A percentile compares a stretch with the other conserved stretches of the same genome.
phyloP scores from a whole-genome alignment of 2,888 invertebrate species.

The Drosophila acutilabella region DNA sequence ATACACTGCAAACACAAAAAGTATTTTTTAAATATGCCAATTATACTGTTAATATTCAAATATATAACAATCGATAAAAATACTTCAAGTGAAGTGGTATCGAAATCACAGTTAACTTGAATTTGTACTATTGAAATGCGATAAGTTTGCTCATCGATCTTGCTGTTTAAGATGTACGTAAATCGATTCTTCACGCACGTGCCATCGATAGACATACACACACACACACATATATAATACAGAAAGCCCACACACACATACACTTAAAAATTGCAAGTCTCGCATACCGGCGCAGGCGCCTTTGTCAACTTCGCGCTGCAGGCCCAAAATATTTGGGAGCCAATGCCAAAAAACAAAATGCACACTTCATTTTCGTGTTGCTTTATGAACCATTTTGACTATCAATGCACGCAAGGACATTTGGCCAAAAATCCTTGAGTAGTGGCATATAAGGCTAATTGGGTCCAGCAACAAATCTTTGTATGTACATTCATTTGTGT shows the following conservation, averaged over 20 bases:
- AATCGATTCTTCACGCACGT: constrained; percentile 55
- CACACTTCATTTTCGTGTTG: constrained; percentile 29
- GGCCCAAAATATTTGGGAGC: constrained; percentile 19
- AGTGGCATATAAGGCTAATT: constrained; percentile 16
- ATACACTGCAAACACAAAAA: too few relatives aligned
- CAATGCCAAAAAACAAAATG: constrained; percentile 45
- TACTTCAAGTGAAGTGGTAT: too few relatives aligned
- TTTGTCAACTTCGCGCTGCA: constrained; percentile 20
- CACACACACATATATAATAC: neutral
- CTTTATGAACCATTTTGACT: constrained; percentile 30
- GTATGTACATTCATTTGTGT: constrained; percentile 7
- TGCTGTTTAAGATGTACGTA: constrained; percentile 11
- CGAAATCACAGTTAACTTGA: too few relatives aligned
- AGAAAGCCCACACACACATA: neutral
- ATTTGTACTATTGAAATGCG: neutral
- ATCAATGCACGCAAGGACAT: constrained; percentile 46
- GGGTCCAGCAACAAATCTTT: constrained; percentile 19
- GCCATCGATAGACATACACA: constrained; percentile 21
- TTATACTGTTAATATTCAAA: too few relatives aligned
- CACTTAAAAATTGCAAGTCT: constrained; percentile 29
- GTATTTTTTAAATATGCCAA: too few relatives aligned
- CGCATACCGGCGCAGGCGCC: constrained; percentile 42
- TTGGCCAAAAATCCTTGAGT: constrained; percentile 39
- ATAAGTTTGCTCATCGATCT: constrained; percentile 25
- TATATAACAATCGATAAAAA: too few relatives aligned